Base-by-base conservation (phyloP, 2,797 vertebrate genomes). In the Eospalax fontanierii region DNA sequence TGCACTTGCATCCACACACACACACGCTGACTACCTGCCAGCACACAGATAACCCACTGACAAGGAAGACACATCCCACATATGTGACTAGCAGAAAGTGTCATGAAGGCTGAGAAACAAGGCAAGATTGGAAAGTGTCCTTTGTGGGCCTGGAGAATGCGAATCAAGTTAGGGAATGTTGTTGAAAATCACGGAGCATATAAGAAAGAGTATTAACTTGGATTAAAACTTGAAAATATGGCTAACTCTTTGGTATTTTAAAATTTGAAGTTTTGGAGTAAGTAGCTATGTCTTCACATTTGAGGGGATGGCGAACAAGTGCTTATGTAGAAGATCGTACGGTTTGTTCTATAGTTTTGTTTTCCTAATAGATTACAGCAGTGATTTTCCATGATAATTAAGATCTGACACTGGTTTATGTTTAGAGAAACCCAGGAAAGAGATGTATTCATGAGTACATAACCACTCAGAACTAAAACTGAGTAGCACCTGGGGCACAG, bases 151-250 rank as follows among this genome's bases (percentile, higher is more conserved):
- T 74, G 7, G 12, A 85, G 24, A 68, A 30, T 82, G 75, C 65
- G 70, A 38, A 18, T 68, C 9, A 12, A 0, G 4, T 65, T 65
- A 79, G 21, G 18, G 71, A 33, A 86, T 9, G 33, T 74, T 54
- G 22, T 4, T 73, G 50, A 90, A 87, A 94, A 68, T 28, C 1
- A 43, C 89, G 50, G 9, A 86, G 54, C 4, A 33, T 22, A 81
- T 70, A 59, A 87, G 26, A 40, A 84, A 33, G 80, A 54, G 9
- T 46, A 57, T 4, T 59, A 74, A 35, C 28, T 40, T 87, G 38
- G 76, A 74, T 46, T 43, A 14, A 75, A 89, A 46, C 87, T 33
- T 81, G 33, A 84, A 89, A 82, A 70, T 50, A 86, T 70, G 22
- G 30, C 33, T 63, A 43, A 35, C 63, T 46, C 33, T 82, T 78